Base-by-base conservation (phyloP, 2,888 invertebrate species). In the Chalcis sispes region DNA sequence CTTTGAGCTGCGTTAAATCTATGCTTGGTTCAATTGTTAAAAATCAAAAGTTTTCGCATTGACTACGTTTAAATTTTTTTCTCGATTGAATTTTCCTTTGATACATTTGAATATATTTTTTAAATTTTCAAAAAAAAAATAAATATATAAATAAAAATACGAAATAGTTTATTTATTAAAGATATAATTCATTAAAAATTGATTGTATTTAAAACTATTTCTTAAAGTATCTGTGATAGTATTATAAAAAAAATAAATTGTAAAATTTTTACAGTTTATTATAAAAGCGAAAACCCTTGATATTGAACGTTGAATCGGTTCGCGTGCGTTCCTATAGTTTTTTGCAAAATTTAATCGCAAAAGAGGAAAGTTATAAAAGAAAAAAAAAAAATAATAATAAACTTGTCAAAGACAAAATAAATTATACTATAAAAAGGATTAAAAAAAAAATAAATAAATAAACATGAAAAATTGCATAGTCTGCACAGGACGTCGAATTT, bases 401-500 rank as follows among this genome's bases (percentile, higher is more conserved):
- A 50, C 46, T 61, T 52, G 58, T 69, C 61, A 29, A 59, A 23
- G 42, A 82, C n/a, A 65, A 62, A 46, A 20, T 48, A 40, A 36
- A 7, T n/a, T 7, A 42, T 81, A 65, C 36, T 4, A 42, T n/a
- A n/a, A n/a, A n/a, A n/a, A n/a, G 20, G 36, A 29, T 18, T n/a
- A 20, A 25, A 50, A 70, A 67, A 54, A 32, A 56, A 69, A 20
- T 29, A 67, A 32, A 18, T 36, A 36, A 65, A 56, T 25, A 42
- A 56, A 56, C 13, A 64, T 61, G 18, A 64, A 75, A 79, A 81
- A 80, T 78, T 80, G 79, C 83, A 83, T 85, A 83, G 80, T 84
- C 77, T 72, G 83, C 80, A 64, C 72, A 61, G 72, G 69, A 72
- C 69, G 77, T 77, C 72, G 72, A 77, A 77, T 77, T 77, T 72